Evolutionary conservation across 2,888 invertebrate species (phyloP).

Genomic region (Scelioninae gen. 2): DNA sequence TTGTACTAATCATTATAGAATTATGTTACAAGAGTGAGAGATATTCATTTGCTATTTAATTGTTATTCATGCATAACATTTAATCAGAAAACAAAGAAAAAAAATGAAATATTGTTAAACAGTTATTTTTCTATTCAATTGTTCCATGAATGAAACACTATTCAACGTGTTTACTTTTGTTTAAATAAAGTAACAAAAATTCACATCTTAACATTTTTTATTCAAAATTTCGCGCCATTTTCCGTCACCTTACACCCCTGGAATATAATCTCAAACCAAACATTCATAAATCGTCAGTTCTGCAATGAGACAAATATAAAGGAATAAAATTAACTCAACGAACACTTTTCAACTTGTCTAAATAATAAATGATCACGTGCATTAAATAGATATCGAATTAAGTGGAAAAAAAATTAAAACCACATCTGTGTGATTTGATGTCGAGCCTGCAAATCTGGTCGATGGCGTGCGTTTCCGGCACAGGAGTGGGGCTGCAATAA

Average conservation of each 20-base stretch:
- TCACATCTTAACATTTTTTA: not conserved
- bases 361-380: too few species aligned
- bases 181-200: too few species aligned
- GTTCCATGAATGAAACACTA: too few species aligned
- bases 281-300: not conserved
- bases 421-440: not conserved
- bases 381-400: not conserved
- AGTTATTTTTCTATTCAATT: too few species aligned
- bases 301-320: not conserved
- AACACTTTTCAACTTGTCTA: not conserved
- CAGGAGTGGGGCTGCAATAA: conserved; percentile 12
- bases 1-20: too few species aligned
- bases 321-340: too few species aligned
- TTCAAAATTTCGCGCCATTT: conserved; percentile 5
- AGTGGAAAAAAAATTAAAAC: not conserved
- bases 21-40: too few species aligned
- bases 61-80: too few species aligned
- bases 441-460: not conserved
- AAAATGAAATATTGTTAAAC: too few species aligned
- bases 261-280: not conserved
- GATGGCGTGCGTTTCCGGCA: conserved; percentile 27
- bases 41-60: too few species aligned
- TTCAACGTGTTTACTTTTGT: too few species aligned
- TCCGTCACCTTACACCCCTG: not conserved
- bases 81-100: too few species aligned